Evolutionary conservation across 2,113 vertebrate genomes (phyloP).

Genomic region (Cacatua alba): DNA sequence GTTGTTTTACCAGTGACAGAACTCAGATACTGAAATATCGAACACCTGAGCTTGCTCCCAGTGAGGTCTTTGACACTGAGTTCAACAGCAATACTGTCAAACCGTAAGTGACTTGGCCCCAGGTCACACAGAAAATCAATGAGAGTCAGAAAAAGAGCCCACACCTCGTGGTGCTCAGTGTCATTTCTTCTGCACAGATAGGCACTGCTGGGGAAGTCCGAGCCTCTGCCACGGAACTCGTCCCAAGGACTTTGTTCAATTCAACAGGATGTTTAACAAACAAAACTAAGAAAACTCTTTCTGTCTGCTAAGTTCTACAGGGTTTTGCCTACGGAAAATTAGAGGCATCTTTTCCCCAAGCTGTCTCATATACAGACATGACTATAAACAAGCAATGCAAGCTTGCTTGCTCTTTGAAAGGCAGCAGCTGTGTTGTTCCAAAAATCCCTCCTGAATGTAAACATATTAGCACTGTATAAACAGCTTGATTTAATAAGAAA

Average conservation of each 20-base stretch:
- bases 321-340: slow-evolving; percentile 46
- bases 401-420: slow-evolving; percentile 47
- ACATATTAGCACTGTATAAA: slow-evolving; percentile 65
- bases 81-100: slow-evolving; percentile 5
- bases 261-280: background rate
- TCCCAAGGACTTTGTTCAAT: background rate
- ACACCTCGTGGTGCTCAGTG: background rate
- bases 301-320: background rate
- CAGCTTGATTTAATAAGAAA: slow-evolving; percentile 60
- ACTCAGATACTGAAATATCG: background rate
- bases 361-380: background rate
- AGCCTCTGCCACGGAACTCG: background rate
- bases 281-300: background rate
- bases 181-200: background rate
- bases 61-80: slow-evolving; percentile 3
- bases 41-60: background rate
- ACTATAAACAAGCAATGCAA: slow-evolving; percentile 13
- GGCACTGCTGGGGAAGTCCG: background rate
- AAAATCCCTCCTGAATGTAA: slow-evolving; percentile 57
- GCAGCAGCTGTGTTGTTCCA: slow-evolving; percentile 64
- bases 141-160: background rate
- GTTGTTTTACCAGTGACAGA: background rate
- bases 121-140: slow-evolving; percentile 26
- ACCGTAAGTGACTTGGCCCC: background rate
- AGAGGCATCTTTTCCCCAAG: slow-evolving; percentile 30